Evolutionary conservation across 2,797 vertebrate species (phyloP).

Genomic region (Hyperoplus immaculatus): DNA sequence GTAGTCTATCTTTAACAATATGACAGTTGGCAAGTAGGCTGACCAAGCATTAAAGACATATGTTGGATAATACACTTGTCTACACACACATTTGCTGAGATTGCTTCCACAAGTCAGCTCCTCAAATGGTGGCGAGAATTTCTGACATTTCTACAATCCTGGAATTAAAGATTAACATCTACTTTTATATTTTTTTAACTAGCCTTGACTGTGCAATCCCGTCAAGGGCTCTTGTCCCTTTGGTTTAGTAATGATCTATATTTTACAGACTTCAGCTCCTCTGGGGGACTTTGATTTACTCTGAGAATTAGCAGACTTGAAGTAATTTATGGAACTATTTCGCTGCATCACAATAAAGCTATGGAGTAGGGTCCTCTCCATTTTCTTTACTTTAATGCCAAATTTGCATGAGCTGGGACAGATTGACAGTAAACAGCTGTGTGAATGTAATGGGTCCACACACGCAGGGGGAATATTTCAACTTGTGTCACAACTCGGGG

Average conservation of each 20-base stretch:
- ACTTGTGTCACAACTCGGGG: slow-evolving; percentile 55
- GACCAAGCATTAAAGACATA: slow-evolving; percentile 76
- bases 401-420: slow-evolving; percentile 66
- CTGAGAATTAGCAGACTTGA: slow-evolving; percentile 78
- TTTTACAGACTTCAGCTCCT: slow-evolving; percentile 71
- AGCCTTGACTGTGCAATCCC: slow-evolving; percentile 64
- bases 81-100: slow-evolving; percentile 64
- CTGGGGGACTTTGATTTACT: slow-evolving; percentile 71
- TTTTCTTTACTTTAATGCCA: slow-evolving; percentile 77
- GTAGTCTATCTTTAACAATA: slow-evolving; percentile 74
- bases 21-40: slow-evolving; percentile 73
- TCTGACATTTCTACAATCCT: slow-evolving; percentile 66
- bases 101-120: slow-evolving; percentile 68
- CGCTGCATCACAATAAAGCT: slow-evolving; percentile 61
- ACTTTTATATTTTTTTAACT: slow-evolving; percentile 60
- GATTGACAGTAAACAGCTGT: slow-evolving; percentile 76
- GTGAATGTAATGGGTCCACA: slow-evolving; percentile 63
- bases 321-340: slow-evolving; percentile 78
- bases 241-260: slow-evolving; percentile 64
- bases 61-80: slow-evolving; percentile 77
- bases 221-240: slow-evolving; percentile 52
- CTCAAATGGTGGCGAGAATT: slow-evolving; percentile 61
- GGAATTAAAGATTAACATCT: slow-evolving; percentile 63
- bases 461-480: slow-evolving; percentile 59
- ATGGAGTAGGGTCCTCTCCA: slow-evolving; percentile 54